Evolutionary conservation across 2,113 vertebrate genomes (phyloP), one percentile per base, ranked within the genome.

Genomic region (Scytalopus superciliaris): DNA sequence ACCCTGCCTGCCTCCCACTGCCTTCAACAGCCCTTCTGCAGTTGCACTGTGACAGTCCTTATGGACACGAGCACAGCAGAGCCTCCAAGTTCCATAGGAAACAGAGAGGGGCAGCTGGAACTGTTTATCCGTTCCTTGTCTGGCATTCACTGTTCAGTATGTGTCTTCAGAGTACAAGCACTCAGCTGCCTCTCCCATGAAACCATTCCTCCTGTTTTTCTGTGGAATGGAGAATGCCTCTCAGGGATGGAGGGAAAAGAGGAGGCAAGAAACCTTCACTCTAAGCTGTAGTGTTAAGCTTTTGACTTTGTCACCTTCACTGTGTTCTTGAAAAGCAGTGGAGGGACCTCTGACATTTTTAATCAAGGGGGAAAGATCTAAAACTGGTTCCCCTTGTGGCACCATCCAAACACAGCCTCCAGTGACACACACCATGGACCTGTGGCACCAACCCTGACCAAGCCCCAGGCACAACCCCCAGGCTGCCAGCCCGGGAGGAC

Each of bases 41-140:
- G 18, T 59, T 89, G 63, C 25, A 70, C 80, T 44, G 40, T 63
- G 80, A 74, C 47, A 81, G 33, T 37, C 23, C 35, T 55, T 47
- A 70, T 9, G 19, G n/a, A 49, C 33, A 50, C 5, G 7, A 74
- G 27, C 55, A 59, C 19, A 53, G 31, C 55, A 83, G 28, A 80
- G n/a, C 69, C 49, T 53, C n/a, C n/a, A 55, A 81, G 33, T 84
- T 78, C 55, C 21, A 27, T 3, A 50, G 19, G 53, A 80, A 64
- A 55, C 6, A 70, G 68, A 83, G 49, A 49, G 60, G 86, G 55
- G 31, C 93, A 94, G 80, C 80, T 91, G n/a, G 28, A 73, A 68
- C 40, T 40, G 55, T 56, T 53, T 42, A 57, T 18, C 14, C n/a
- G n/a, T 75, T 40, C n/a, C 16, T 90, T 60, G 42, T 73, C 89